Base-by-base conservation (phyloP, 1,140 invertebrate genomes). In the Ostrea edulis region DNA sequence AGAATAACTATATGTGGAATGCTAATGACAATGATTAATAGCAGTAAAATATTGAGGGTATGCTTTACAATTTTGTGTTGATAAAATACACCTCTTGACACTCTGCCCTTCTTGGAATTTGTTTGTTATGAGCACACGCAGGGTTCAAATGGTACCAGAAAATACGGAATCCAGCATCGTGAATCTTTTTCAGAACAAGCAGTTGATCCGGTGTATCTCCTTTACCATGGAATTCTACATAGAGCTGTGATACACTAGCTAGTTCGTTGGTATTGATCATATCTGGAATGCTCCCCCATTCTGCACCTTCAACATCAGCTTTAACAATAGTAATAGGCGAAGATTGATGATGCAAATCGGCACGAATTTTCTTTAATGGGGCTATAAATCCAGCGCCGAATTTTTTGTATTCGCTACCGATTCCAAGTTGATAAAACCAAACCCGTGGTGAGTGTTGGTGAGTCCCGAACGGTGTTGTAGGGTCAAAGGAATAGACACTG, bases 81-180 rank as follows among this genome's bases (percentile, higher is more conserved):
- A 83, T 54, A 52, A 83, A 83, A 53, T 83, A 83, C 14, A 83
- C 82, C 20, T 83, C 82, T 22, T 83, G 44, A 52, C 82, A 83
- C n/a, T 11, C n/a, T n/a, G 82, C 53, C 14, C 82, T 3, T 12
- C 51, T 22, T 8, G n/a, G 51, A 0, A 53, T 8, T 52, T 52
- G 20, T 52, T 52, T 83, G 17, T 83, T 83, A 25, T 22, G 52
- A 22, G 17, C n/a, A 83, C 82, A 83, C 11, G 53, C 53, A 29
- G 44, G 51, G 35, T 44, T 83, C 8, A 52, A 25, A 83, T 54
- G 44, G n/a, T 52, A 53, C 82, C 82, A 83, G 20, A 83, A 83
- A 22, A 83, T 83, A 22, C 82, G 82, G 2, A 83, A 83, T 11
- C 82, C 82, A 53, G 44, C 44, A 53, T 83, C 82, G 53, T 83